Conservation (phyloP, 2,113 vertebrate species). For the Caretta caretta region DNA sequence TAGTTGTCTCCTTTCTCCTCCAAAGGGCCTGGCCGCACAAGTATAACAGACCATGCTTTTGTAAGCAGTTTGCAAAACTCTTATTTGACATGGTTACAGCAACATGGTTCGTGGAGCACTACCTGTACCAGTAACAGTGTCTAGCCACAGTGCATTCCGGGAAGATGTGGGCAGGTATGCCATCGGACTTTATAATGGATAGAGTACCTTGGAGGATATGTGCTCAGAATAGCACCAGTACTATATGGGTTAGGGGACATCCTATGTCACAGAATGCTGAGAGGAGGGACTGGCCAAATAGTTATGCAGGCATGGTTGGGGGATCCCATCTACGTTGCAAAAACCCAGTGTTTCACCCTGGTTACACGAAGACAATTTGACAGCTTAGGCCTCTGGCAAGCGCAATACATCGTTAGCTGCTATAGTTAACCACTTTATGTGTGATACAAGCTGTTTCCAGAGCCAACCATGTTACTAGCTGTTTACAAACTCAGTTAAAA, state of each 20-base stretch:
- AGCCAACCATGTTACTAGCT: neutral
- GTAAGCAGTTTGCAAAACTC: fast-evolving
- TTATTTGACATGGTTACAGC: neutral
- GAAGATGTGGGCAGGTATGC: neutral
- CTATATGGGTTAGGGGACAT: no score
- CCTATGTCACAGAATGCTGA: neutral
- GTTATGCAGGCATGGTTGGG: no score
- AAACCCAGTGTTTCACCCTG: neutral
- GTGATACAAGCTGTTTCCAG: neutral
- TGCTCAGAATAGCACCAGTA: neutral
- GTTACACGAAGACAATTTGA: neutral
- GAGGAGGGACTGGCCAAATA: neutral
- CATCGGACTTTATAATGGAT: neutral
- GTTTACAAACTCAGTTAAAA: neutral
- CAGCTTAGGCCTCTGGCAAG: neutral
- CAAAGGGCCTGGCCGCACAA: neutral
- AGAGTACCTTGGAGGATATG: neutral
- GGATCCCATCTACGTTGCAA: no score
- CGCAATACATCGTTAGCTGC: no score
- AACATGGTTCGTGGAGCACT: neutral
- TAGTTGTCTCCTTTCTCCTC: neutral
- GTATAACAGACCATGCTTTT: neutral
- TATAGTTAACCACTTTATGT: neutral
- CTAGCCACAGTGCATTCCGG: neutral
- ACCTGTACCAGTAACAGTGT: neutral